Evolutionary conservation across 1,140 invertebrate genomes (phyloP).

Genomic region (Vanessa tameamea): DNA sequence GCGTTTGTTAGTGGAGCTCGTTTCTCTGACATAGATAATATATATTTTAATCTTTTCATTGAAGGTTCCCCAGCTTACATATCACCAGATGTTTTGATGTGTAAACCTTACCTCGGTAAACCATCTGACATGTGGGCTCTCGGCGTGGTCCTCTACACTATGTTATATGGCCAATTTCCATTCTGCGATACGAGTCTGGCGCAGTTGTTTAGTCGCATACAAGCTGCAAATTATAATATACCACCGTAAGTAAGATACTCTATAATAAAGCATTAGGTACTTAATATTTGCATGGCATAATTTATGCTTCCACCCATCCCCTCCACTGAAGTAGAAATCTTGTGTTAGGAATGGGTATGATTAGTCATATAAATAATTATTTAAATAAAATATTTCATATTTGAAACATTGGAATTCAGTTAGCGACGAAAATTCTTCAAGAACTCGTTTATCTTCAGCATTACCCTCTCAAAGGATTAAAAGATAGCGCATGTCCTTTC

Average conservation of each 20-base stretch:
- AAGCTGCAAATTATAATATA: conserved; percentile 78
- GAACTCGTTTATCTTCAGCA: no score
- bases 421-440: no score
- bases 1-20: no score
- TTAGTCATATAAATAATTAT: no score
- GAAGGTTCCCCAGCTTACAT: conserved; percentile 90
- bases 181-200: conserved; percentile 90
- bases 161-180: conserved; percentile 93
- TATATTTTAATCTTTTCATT: conserved; percentile 19
- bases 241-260: conserved; percentile 67
- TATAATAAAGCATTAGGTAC: background rate
- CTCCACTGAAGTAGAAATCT: background rate
- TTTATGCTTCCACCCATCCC: no score
- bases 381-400: no score
- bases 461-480: no score
- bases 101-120: conserved; percentile 88
- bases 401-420: no score
- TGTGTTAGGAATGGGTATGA: background rate
- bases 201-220: conserved; percentile 90
- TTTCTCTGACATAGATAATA: no score
- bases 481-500: no score
- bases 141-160: conserved; percentile 91
- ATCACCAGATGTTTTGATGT: conserved; percentile 90
- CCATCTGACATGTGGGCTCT: conserved; percentile 94
- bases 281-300: no score